These are phyloP conservation scores for Drosophila subsilvestris DNA, from an alignment of 2,888 invertebrate species.

Conservation along the genomic window DNA sequence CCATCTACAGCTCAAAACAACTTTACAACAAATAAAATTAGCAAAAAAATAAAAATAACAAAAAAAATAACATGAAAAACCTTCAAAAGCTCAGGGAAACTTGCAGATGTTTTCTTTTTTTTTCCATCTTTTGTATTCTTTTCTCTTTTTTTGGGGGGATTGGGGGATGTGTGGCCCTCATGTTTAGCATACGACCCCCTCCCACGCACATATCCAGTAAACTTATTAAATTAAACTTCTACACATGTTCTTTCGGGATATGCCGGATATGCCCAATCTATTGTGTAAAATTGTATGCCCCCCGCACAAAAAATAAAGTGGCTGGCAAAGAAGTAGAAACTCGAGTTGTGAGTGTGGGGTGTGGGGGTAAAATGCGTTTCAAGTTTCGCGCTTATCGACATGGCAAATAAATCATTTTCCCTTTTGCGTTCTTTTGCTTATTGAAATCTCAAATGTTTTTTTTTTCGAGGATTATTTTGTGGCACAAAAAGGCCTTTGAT, in stretches of 20 bases:
- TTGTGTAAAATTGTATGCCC: conserved; percentile 73
- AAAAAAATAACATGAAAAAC: conserved; percentile 44
- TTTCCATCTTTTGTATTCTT: conserved; percentile 43
- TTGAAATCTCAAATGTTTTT: conserved; percentile 71
- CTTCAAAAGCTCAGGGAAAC: conserved; percentile 45
- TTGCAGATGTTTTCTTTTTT: conserved; percentile 43
- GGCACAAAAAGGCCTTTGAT: conserved; percentile 63
- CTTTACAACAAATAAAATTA: conserved; percentile 75
- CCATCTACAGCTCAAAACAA: conserved; percentile 26
- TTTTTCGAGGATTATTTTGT: conserved; percentile 66
- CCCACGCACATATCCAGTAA: conserved; percentile 37
- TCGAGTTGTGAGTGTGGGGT: neutral
- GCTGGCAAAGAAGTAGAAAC: neutral
- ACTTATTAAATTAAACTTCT: conserved; percentile 80
- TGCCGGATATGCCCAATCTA: conserved; percentile 76
- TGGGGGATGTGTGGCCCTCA: conserved; percentile 37
- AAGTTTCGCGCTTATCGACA: conserved; percentile 76
- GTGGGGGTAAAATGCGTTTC: conserved; percentile 49
- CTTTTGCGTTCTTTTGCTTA: conserved; percentile 50
- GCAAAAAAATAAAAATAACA: conserved; percentile 36
- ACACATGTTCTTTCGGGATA: conserved; percentile 68
- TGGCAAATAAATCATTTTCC: conserved; percentile 74
- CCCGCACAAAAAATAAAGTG: conserved; percentile 37
- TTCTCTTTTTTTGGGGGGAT: conserved; percentile 11
- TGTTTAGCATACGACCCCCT: conserved; percentile 73